A percentile compares a stretch with the other conserved stretches of the same genome.
Conservation (phyloP, 2,113 vertebrate species). For the Zosterops lateralis region DNA sequence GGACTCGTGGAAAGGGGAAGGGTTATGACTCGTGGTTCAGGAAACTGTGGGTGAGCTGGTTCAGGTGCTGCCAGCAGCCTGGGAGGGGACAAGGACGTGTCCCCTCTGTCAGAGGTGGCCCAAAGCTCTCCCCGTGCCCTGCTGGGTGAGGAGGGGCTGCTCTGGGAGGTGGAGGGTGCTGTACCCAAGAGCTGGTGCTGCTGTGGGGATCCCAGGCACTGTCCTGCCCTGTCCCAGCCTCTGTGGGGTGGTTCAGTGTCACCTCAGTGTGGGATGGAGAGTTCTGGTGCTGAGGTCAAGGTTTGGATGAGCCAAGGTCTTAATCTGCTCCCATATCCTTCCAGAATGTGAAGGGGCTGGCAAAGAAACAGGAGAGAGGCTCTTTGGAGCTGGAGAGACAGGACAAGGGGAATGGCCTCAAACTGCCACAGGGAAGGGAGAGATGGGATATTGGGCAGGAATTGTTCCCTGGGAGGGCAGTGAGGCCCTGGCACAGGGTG, state of each 20-base stretch:
- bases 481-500: not conserved
- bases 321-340: not conserved
- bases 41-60: not conserved
- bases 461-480: not conserved
- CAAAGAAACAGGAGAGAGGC: not conserved
- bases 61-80: not conserved
- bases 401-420: not conserved
- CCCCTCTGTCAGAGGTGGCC: not conserved
- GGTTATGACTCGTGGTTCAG: not conserved
- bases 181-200: rapidly evolving
- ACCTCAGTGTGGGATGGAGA: rapidly evolving
- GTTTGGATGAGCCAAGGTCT: not conserved
- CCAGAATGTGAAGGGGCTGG: not conserved
- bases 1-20: not conserved
- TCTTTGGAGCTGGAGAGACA: rapidly evolving
- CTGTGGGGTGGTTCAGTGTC: rapidly evolving
- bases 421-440: not conserved
- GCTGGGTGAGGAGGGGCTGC: not conserved
- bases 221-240: not conserved
- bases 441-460: not conserved
- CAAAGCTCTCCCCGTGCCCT: not conserved
- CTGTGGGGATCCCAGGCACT: rapidly evolving
- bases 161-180: rapidly evolving
- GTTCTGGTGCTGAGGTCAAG: not conserved
- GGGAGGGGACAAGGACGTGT: not conserved